Evolutionary conservation across 2,888 invertebrate genomes (phyloP).

Genomic region (Monopis laevigella): DNA sequence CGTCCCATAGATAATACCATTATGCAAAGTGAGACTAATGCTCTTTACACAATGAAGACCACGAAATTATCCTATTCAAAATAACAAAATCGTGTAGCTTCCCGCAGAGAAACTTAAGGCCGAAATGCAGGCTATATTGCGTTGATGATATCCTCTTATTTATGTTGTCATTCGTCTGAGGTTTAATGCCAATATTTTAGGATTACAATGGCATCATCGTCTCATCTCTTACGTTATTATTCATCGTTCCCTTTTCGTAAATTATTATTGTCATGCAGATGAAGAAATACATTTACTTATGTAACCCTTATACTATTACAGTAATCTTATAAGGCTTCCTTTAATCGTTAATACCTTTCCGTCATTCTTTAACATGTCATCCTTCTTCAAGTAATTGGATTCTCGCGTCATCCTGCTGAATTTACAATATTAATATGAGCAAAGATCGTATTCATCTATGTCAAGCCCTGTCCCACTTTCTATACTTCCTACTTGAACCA

Average conservation of each 20-base stretch:
- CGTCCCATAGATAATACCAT: conserved; percentile 13
- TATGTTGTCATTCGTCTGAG: conserved; percentile 1
- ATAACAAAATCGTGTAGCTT: conserved; percentile 11
- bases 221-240: too few relatives aligned
- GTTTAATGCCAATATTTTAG: conserved; percentile 5
- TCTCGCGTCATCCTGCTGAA: conserved; percentile 7
- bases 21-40: conserved; percentile 15
- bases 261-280: too few relatives aligned
- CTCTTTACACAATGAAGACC: conserved; percentile 6
- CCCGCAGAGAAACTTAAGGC: conserved; percentile 10
- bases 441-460: too few relatives aligned
- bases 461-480: conserved; percentile 25
- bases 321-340: too few relatives aligned
- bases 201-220: conserved; percentile 1
- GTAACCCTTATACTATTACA: too few relatives aligned
- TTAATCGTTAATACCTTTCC: too few relatives aligned
- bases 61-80: conserved; percentile 8
- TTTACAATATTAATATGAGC: conserved; percentile 9
- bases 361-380: neutral
- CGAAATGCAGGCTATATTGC: conserved; percentile 1
- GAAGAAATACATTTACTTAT: too few relatives aligned
- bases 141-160: conserved; percentile 4
- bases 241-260: too few relatives aligned
- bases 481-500: conserved; percentile 22
- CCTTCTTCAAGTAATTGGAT: conserved; percentile 3